phyloP scores from a whole-genome alignment of 2,797 vertebrate genomes.

The Chloroceryle amazona region DNA sequence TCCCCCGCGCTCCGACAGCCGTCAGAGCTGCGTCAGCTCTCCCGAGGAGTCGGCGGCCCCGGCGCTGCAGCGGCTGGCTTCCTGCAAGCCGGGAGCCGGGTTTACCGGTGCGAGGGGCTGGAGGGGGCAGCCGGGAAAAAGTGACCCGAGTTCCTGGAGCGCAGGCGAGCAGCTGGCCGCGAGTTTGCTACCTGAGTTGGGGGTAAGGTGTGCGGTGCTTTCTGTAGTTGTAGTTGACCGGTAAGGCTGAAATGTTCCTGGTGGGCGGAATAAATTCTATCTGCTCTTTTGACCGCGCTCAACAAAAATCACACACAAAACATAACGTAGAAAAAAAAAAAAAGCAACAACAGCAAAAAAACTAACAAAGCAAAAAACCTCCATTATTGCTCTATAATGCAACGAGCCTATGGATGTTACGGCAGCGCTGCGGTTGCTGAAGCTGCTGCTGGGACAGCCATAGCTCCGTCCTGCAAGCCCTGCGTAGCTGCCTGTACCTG shows the following conservation, averaged over 20 bases:
- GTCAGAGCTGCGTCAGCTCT: not conserved
- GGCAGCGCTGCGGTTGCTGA: rapidly evolving
- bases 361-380: no score
- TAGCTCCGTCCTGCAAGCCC: not conserved
- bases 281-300: not conserved
- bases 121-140: no score
- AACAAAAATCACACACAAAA: not conserved
- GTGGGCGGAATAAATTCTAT: not conserved
- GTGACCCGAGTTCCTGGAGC: not conserved
- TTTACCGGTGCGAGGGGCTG: not conserved
- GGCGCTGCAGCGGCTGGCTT: no score
- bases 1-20: not conserved
- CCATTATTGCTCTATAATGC: no score
- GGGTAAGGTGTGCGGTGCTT: not conserved
- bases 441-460: not conserved
- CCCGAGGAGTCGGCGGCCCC: not conserved
- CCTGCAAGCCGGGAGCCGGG: not conserved
- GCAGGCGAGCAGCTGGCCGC: not conserved
- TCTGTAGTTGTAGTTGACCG: rapidly evolving
- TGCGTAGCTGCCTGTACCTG: rapidly evolving
- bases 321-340: not conserved
- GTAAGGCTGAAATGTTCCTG: rapidly evolving
- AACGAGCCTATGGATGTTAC: rapidly evolving
- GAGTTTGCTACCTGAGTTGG: rapidly evolving
- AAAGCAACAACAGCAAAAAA: no score